These are phyloP conservation scores for Diadegma fenestrale DNA, from an alignment of 2,888 invertebrate genomes.

Conservation along the genomic window DNA sequence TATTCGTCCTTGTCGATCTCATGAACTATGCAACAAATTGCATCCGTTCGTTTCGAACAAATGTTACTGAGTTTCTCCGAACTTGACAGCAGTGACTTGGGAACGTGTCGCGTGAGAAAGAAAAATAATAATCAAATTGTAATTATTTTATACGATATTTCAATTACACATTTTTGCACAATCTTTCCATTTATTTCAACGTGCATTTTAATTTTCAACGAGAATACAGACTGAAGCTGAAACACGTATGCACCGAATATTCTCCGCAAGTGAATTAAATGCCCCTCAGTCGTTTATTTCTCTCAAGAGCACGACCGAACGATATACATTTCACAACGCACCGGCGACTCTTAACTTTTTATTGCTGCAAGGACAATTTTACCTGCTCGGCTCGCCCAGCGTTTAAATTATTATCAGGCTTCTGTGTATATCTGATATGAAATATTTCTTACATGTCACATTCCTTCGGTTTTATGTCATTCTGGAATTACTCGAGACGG, in stretches of 20 bases:
- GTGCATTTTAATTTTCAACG: neutral
- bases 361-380: conserved; percentile 35
- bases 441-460: conserved; percentile 1
- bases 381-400: conserved; percentile 28
- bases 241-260: conserved; percentile 17
- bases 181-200: neutral
- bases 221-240: neutral
- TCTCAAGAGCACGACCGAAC: conserved; percentile 36
- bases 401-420: conserved; percentile 34
- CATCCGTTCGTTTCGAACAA: neutral
- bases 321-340: conserved; percentile 21
- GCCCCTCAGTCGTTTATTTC: conserved; percentile 48
- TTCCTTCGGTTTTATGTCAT: neutral
- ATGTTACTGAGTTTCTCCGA: neutral
- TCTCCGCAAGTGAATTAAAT: conserved; percentile 54
- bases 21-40: neutral
- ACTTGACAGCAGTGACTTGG: neutral
- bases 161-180: neutral
- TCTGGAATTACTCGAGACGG: conserved; percentile 12
- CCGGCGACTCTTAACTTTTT: conserved; percentile 43
- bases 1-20: neutral
- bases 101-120: neutral
- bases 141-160: neutral
- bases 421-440: conserved; percentile 1
- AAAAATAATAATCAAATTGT: neutral